Evolutionary conservation across 2,888 invertebrate genomes (phyloP).

Genomic region (Pheosia gnoma): DNA sequence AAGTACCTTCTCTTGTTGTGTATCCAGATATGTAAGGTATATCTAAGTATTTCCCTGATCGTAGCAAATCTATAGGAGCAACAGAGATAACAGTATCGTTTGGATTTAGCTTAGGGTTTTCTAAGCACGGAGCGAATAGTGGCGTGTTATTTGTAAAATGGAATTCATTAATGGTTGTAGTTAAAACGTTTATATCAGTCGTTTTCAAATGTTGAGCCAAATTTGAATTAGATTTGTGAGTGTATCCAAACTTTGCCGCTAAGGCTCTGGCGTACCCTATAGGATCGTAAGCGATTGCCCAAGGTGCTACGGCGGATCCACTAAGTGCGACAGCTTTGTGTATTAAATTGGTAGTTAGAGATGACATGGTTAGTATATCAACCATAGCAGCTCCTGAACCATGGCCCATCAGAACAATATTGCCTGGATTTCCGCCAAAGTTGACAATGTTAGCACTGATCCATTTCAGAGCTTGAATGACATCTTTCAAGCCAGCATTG

Average conservation of each 20-base stretch:
- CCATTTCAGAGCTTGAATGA: slow-evolving; percentile 91
- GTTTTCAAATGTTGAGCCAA: slow-evolving; percentile 53
- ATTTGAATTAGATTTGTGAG: slow-evolving; percentile 43
- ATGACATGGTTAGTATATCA: slow-evolving; percentile 68
- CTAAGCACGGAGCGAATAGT: slow-evolving; percentile 74
- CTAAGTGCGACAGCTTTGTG: slow-evolving; percentile 72
- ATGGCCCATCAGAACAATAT: slow-evolving; percentile 92
- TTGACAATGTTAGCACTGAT: slow-evolving; percentile 84
- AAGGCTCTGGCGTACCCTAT: slow-evolving; percentile 56
- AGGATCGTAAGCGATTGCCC: slow-evolving; percentile 75
- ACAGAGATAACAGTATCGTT: slow-evolving; percentile 58
- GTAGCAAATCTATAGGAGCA: slow-evolving; percentile 62
- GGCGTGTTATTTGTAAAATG: slow-evolving; percentile 64
- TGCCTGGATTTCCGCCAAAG: slow-evolving; percentile 85
- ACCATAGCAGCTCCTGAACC: slow-evolving; percentile 88
- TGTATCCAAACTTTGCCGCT: slow-evolving; percentile 57
- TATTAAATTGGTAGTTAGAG: slow-evolving; percentile 52
- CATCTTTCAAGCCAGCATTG: slow-evolving; percentile 94
- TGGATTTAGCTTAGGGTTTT: slow-evolving; percentile 47
- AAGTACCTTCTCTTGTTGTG: slow-evolving; percentile 68
- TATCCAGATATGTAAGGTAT: slow-evolving; percentile 69
- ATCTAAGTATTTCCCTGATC: slow-evolving; percentile 58
- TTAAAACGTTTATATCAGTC: slow-evolving; percentile 52
- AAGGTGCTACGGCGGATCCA: slow-evolving; percentile 70
- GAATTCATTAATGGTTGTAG: slow-evolving; percentile 48